A percentile compares a stretch with the other conserved stretches of the same genome.
Conservation (phyloP, 2,113 vertebrate genomes). For the Ctenodactylus gundi region DNA sequence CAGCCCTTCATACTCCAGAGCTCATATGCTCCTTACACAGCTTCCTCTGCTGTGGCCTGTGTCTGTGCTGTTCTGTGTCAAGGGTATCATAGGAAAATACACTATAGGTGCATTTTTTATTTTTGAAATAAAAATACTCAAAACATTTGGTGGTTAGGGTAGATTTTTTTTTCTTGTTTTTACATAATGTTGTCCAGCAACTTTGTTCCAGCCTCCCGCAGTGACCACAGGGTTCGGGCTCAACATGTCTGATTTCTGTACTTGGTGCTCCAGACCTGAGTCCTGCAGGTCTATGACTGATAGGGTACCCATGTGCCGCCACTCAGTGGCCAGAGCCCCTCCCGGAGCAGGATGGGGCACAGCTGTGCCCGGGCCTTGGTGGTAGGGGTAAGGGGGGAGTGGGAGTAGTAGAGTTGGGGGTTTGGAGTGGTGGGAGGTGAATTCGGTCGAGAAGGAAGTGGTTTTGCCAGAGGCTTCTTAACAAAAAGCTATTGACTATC, state of each 20-base stretch:
- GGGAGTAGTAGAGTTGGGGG: too few relatives aligned
- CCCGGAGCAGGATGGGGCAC: neutral
- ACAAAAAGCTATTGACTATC: too few relatives aligned
- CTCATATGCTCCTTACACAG: neutral
- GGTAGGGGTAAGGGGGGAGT: too few relatives aligned
- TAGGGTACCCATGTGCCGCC: neutral
- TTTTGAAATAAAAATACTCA: neutral
- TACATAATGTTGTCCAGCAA: neutral
- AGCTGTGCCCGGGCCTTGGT: too few relatives aligned
- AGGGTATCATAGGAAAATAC: neutral
- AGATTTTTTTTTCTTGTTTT: neutral
- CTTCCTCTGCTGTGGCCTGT: neutral
- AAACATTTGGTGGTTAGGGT: neutral
- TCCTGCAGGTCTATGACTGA: accelerated
- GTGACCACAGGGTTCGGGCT: too few relatives aligned
- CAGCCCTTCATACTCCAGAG: neutral
- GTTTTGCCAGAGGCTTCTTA: too few relatives aligned
- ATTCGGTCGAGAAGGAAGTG: too few relatives aligned
- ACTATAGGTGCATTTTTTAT: neutral
- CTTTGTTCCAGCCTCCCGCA: too few relatives aligned
- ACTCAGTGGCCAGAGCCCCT: neutral
- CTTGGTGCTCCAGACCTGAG: accelerated
- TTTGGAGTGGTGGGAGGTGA: too few relatives aligned
- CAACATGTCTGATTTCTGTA: too few relatives aligned
- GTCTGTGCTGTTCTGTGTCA: neutral